A percentile compares a stretch with the other conserved stretches of the same genome.
phyloP scores from a whole-genome alignment of 2,888 invertebrate species.

The Thereva nobilitata region DNA sequence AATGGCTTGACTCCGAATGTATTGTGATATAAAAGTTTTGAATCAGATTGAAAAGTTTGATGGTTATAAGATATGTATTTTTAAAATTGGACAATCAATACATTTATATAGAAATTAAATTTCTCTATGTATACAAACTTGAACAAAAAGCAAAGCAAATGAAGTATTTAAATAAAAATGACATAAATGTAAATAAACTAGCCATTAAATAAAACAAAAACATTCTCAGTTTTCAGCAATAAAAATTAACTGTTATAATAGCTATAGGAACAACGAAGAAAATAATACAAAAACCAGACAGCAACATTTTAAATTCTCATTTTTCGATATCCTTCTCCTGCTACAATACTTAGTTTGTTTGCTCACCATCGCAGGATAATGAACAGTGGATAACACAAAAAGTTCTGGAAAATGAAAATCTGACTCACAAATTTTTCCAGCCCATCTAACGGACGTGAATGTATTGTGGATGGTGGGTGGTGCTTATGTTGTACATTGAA shows the following conservation, averaged over 20 bases:
- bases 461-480: neutral
- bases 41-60: too few relatives aligned
- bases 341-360: neutral
- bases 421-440: neutral
- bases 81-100: constrained; percentile 20
- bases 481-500: constrained; percentile 5
- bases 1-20: too few relatives aligned
- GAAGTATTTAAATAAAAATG: neutral
- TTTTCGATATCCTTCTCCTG: constrained; percentile 6
- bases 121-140: constrained; percentile 12
- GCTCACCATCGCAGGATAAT: neutral
- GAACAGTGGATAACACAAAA: constrained; percentile 10
- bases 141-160: neutral
- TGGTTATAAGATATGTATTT: neutral
- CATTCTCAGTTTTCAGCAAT: neutral
- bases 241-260: neutral
- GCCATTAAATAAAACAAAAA: neutral
- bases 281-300: neutral
- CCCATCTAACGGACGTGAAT: neutral
- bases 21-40: too few relatives aligned
- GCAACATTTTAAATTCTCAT: constrained; percentile 1
- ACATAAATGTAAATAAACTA: constrained; percentile 4
- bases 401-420: constrained; percentile 18
- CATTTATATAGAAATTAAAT: constrained; percentile 8
- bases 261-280: neutral